These are phyloP conservation scores for Acrobasis consociella DNA, from an alignment of 2,888 invertebrate species.

Conservation along the genomic window DNA sequence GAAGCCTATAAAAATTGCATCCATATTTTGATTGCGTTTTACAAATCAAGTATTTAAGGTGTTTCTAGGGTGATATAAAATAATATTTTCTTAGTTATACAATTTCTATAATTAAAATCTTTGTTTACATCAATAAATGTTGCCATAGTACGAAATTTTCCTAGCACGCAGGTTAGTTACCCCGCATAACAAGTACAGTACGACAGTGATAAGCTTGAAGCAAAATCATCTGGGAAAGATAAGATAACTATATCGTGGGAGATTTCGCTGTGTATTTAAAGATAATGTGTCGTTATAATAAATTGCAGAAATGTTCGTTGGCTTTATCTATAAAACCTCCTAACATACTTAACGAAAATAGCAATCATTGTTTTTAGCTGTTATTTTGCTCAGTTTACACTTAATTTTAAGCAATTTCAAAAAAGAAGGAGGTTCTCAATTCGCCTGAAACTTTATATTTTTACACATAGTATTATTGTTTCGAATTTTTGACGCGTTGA, in stretches of 20 bases:
- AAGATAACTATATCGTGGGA: conserved; percentile 17
- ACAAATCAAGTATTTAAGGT: too few relatives aligned
- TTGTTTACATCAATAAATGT: not conserved
- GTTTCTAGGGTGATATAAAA: too few relatives aligned
- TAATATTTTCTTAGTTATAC: too few relatives aligned
- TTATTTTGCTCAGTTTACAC: too few relatives aligned
- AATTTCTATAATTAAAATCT: not conserved
- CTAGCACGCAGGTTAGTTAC: conserved; percentile 5
- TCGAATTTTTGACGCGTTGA: too few relatives aligned
- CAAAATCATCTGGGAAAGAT: conserved; percentile 16
- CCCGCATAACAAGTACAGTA: not conserved
- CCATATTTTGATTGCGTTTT: too few relatives aligned
- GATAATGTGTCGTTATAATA: not conserved
- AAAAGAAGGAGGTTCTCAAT: too few relatives aligned
- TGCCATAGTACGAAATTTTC: not conserved
- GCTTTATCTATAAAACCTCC: not conserved
- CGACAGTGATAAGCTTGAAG: not conserved
- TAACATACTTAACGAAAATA: not conserved
- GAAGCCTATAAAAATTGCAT: too few relatives aligned
- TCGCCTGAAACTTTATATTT: too few relatives aligned
- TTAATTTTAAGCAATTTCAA: too few relatives aligned
- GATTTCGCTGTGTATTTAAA: not conserved
- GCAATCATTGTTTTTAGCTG: too few relatives aligned
- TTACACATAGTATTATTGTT: too few relatives aligned
- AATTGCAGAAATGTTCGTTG: not conserved